phyloP scores from a whole-genome alignment of 2,113 vertebrate species.

The Romanogobio albipinnatus region DNA sequence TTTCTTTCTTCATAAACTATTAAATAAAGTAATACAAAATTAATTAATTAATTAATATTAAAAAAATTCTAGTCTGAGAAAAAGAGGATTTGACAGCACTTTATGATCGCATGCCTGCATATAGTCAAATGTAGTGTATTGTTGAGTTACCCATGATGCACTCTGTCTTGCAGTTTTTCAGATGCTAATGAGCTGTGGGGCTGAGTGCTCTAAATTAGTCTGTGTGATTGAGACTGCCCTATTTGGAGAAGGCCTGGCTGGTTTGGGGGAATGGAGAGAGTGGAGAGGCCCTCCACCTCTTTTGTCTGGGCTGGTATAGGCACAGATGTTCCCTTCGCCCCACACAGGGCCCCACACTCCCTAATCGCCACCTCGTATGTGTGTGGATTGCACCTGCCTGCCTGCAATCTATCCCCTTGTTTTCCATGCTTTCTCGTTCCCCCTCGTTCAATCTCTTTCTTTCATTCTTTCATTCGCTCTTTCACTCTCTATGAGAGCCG shows the following conservation, averaged over 20 bases:
- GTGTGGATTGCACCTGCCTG: constrained; percentile 76
- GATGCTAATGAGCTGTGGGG: constrained; percentile 75
- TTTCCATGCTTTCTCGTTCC: constrained; percentile 22
- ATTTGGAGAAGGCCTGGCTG: constrained; percentile 74
- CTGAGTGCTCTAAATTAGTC: constrained; percentile 79
- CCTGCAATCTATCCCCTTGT: constrained; percentile 58
- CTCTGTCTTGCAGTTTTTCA: constrained; percentile 70
- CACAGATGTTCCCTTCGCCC: constrained; percentile 81
- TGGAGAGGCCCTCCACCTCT: constrained; percentile 50
- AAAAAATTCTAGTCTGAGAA: background rate
- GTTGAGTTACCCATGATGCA: constrained; percentile 64
- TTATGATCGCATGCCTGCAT: constrained; percentile 63
- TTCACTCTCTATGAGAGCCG: constrained; percentile 50
- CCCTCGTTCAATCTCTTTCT: constrained; percentile 29
- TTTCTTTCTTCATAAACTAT: background rate
- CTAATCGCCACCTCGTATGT: constrained; percentile 80
- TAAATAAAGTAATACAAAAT: background rate
- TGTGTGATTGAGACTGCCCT: constrained; percentile 75
- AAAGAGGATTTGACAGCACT: background rate
- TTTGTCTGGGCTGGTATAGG: constrained; percentile 78
- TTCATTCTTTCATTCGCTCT: constrained; percentile 51
- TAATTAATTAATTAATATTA: background rate
- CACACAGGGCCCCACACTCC: constrained; percentile 75
- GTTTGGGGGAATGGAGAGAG: constrained; percentile 67
- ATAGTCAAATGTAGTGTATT: constrained; percentile 61